These are phyloP conservation scores for Pungitius pungitius DNA, from an alignment of 2,113 vertebrate genomes.

Conservation along the genomic window DNA sequence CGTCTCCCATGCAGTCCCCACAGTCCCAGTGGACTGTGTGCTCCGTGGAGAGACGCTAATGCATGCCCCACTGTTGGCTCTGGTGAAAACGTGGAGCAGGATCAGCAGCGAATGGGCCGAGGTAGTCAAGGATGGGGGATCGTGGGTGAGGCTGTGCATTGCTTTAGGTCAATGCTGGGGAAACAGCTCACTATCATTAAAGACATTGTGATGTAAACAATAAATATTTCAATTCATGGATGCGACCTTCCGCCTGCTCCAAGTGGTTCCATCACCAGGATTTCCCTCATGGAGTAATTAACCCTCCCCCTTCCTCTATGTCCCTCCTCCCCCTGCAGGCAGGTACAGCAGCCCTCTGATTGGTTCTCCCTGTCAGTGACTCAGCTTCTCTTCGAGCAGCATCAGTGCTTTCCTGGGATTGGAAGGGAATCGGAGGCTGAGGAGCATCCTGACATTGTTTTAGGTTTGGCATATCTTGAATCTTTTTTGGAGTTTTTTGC, in stretches of 20 bases:
- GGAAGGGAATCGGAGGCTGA: background rate
- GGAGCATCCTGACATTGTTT: background rate
- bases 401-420: slow-evolving; percentile 14
- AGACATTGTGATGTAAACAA: background rate
- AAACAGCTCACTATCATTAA: background rate
- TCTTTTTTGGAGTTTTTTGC: background rate
- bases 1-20: slow-evolving; percentile 33
- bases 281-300: slow-evolving; percentile 42
- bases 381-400: slow-evolving; percentile 58
- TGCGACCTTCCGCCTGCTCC: slow-evolving; percentile 1
- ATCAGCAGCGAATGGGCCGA: slow-evolving; percentile 20
- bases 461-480: background rate
- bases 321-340: slow-evolving; percentile 46
- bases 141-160: slow-evolving; percentile 9
- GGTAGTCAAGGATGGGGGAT: background rate
- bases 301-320: slow-evolving; percentile 29
- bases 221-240: background rate
- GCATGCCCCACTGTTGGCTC: slow-evolving; percentile 23
- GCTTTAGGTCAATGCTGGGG: background rate
- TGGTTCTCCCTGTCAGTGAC: slow-evolving; percentile 47
- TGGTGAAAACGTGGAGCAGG: slow-evolving; percentile 53
- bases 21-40: slow-evolving; percentile 49
- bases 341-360: slow-evolving; percentile 61
- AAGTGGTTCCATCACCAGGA: slow-evolving; percentile 46
- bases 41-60: slow-evolving; percentile 36